Evolutionary conservation across 2,797 vertebrate species (phyloP).

Genomic region (Furcifer pardalis): DNA sequence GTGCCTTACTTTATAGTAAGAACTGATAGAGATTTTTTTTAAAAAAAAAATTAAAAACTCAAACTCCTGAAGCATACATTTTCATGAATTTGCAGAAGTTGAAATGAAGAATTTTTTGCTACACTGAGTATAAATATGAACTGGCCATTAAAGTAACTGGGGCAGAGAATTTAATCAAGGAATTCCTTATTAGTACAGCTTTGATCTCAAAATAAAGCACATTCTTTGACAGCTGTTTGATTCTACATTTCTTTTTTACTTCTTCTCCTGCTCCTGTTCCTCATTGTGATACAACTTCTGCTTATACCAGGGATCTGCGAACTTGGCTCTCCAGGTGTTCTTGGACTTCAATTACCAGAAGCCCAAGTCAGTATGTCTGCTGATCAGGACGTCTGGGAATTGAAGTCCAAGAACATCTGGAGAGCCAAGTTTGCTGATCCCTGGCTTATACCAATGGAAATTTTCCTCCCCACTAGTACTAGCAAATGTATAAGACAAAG

Average conservation of each 20-base stretch:
- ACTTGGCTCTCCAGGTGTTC: too few species aligned
- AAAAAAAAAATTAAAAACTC: conserved; percentile 37
- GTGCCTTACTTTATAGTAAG: conserved; percentile 57
- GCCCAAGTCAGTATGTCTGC: too few species aligned
- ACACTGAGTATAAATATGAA: conserved; percentile 60
- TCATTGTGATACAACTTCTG: background rate
- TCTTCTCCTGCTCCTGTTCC: background rate
- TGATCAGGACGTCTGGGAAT: too few species aligned
- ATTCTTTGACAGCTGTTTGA: conserved; percentile 47
- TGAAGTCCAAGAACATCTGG: too few species aligned
- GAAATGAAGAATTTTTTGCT: conserved; percentile 66
- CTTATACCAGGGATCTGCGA: too few species aligned
- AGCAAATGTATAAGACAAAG: background rate
- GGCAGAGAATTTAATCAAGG: conserved; percentile 61
- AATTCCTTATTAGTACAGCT: conserved; percentile 42
- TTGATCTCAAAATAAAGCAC: conserved; percentile 52
- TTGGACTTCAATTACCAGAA: too few species aligned
- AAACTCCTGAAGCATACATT: conserved; percentile 53
- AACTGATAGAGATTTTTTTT: conserved; percentile 48
- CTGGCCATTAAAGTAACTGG: conserved; percentile 60
- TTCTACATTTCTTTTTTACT: conserved; percentile 9
- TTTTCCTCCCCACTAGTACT: background rate
- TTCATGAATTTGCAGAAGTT: conserved; percentile 69
- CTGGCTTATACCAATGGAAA: background rate
- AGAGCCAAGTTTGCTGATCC: too few species aligned